phyloP scores from a whole-genome alignment of 2,113 vertebrate species.

The Boulengeromyrus knoepffleri region DNA sequence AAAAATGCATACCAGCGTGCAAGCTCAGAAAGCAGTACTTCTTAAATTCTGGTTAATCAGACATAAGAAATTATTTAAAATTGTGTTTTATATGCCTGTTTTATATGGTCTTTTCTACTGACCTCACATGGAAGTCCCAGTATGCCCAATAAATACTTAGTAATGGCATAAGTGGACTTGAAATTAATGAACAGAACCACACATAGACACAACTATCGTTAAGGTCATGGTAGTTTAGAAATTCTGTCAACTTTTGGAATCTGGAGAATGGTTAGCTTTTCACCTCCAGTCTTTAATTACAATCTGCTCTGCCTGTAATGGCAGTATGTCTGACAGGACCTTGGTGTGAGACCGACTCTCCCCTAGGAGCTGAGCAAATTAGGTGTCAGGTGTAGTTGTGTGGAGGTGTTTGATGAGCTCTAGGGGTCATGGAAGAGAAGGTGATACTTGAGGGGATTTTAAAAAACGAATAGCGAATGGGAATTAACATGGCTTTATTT shows the following conservation, averaged over 20 bases:
- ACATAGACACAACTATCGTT: background rate
- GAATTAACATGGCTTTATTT: background rate
- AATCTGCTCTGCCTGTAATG: conserved; percentile 37
- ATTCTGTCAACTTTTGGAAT: background rate
- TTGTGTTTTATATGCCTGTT: background rate
- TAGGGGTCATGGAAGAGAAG: conserved; percentile 25
- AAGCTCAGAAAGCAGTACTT: background rate
- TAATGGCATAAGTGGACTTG: background rate
- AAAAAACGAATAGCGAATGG: background rate
- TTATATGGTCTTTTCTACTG: background rate
- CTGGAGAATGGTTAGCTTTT: background rate
- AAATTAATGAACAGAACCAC: background rate
- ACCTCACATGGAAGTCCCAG: background rate
- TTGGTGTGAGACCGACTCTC: conserved; percentile 20
- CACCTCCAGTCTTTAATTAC: conserved; percentile 13
- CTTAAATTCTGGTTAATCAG: background rate
- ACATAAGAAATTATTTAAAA: background rate
- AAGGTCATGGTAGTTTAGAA: background rate
- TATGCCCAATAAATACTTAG: background rate
- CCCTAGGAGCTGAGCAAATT: conserved; percentile 37
- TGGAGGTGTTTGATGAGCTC: conserved; percentile 42
- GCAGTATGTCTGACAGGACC: conserved; percentile 19
- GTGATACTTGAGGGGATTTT: conserved; percentile 11
- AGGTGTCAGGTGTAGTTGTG: conserved; percentile 53
- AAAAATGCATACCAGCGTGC: background rate